Percentiles rank a stretch among this genome's conserved stretches.
Conservation (phyloP, 64 coral and sea anemone species). For the Pachyseris speciosa region DNA sequence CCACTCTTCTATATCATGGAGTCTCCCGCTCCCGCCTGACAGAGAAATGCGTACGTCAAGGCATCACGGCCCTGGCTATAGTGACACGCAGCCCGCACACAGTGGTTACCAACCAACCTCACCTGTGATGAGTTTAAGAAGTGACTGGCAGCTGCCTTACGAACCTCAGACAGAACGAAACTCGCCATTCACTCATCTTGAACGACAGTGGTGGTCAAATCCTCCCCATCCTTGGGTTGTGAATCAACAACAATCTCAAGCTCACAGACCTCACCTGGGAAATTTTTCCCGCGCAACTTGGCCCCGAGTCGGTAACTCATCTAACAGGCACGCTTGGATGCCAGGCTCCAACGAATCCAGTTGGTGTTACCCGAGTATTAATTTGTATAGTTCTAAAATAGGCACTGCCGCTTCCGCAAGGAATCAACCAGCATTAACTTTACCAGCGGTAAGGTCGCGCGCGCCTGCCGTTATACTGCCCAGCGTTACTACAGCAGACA, state of each 20-base stretch:
- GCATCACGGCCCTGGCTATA: background rate
- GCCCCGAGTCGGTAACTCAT: background rate
- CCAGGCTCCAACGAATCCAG: background rate
- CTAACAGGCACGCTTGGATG: background rate
- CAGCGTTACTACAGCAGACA: background rate
- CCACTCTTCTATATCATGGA: background rate
- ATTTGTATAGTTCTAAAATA: background rate
- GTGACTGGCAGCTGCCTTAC: background rate
- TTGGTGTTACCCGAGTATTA: too few species aligned
- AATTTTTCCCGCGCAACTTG: background rate
- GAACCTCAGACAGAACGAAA: background rate
- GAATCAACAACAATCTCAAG: background rate
- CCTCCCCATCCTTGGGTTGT: background rate
- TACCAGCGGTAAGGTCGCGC: background rate
- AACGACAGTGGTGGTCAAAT: background rate
- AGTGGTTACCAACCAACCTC: background rate
- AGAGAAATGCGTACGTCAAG: too few species aligned
- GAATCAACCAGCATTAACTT: background rate
- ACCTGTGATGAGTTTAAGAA: background rate
- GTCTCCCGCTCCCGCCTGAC: background rate
- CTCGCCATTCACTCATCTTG: background rate
- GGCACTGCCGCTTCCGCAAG: background rate
- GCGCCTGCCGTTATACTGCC: background rate
- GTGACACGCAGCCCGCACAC: background rate
- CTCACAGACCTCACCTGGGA: background rate